Conservation (phyloP, 1,140 invertebrate genomes). For the Gryon sp. region DNA sequence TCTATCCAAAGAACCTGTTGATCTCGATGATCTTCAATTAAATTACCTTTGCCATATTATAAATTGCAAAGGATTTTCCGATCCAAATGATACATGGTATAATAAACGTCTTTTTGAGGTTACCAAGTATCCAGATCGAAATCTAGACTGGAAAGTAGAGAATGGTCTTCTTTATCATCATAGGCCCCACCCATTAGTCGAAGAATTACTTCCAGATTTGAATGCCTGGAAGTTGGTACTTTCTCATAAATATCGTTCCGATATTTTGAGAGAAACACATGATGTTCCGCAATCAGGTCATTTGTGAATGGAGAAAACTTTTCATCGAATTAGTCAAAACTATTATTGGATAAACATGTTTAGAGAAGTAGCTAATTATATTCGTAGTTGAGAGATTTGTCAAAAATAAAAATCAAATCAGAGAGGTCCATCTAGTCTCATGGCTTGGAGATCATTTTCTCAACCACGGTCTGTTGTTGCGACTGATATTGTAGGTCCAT, state of each 20-base stretch:
- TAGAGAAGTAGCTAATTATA: constrained; percentile 50
- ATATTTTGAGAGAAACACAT: constrained; percentile 6
- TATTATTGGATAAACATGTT: constrained; percentile 40
- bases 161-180: not conserved
- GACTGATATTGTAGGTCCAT: constrained; percentile 66
- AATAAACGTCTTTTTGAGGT: not conserved
- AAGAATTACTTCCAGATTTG: not conserved
- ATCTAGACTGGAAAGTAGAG: not conserved
- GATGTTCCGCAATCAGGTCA: constrained; percentile 56
- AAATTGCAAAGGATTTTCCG: not conserved
- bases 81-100: not conserved
- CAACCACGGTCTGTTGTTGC: constrained; percentile 63
- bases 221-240: constrained; percentile 13
- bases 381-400: constrained; percentile 49
- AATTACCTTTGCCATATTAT: not conserved
- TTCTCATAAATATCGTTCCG: not conserved
- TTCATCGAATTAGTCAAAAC: not conserved
- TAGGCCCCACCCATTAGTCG: not conserved
- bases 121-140: not conserved
- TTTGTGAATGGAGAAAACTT: constrained; percentile 69
- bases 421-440: constrained; percentile 53
- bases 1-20: constrained; percentile 11
- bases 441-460: constrained; percentile 44
- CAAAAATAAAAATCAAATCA: constrained; percentile 61
- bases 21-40: too few relatives aligned